Conservation (phyloP, 1,140 invertebrate genomes). For the Hylaeus anthracinus region DNA sequence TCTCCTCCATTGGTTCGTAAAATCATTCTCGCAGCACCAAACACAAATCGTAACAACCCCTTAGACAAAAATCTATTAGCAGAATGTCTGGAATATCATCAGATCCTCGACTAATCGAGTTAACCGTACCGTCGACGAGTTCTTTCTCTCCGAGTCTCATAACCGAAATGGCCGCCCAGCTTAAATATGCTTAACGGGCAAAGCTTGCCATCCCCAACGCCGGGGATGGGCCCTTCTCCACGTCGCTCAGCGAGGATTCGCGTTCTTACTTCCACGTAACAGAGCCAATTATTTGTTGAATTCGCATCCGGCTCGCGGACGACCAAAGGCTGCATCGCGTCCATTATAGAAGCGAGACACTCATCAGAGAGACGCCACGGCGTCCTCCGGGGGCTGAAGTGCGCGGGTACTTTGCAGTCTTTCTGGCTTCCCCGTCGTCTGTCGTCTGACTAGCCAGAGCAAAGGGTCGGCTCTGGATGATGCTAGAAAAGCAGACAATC, state of each 20-base stretch:
- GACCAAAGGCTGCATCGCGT: conserved; percentile 3
- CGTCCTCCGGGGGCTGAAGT: conserved; percentile 27
- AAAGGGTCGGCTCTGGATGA: conserved; percentile 55
- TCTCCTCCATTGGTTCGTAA: no score
- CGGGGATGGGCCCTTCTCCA: background rate
- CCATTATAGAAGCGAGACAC: conserved; percentile 19
- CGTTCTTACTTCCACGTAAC: background rate
- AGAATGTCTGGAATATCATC: no score
- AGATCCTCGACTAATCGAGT: no score
- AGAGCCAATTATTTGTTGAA: conserved; percentile 22
- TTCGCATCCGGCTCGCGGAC: background rate
- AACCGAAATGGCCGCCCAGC: background rate
- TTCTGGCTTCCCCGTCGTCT: conserved; percentile 40
- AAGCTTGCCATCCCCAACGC: no score
- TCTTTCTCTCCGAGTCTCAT: background rate
- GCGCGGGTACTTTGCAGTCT: conserved; percentile 39
- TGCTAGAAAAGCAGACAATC: conserved; percentile 67
- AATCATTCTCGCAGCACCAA: no score
- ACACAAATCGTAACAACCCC: no score
- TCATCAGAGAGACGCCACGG: conserved; percentile 11
- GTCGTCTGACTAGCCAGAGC: conserved; percentile 38
- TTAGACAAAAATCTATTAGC: no score
- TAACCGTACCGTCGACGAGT: no score
- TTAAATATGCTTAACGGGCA: background rate
- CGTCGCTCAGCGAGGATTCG: background rate